Evolutionary conservation across 1,140 invertebrate genomes (phyloP).

Genomic region (Antheraea pernyi): DNA sequence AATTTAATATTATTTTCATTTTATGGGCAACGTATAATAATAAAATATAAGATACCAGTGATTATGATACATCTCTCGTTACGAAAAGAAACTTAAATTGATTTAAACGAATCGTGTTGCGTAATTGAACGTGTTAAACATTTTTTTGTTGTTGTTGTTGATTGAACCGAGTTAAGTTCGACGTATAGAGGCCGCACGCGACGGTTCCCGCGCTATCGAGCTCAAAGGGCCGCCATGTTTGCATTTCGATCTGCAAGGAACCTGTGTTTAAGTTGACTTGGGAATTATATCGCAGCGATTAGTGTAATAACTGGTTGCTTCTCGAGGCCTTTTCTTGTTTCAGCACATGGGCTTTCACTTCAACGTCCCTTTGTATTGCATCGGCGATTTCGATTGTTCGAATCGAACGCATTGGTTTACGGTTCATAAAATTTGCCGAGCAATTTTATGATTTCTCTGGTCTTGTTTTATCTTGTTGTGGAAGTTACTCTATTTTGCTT

Average conservation of each 20-base stretch:
- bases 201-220: slow-evolving; percentile 41
- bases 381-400: slow-evolving; percentile 55
- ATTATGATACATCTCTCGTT: slow-evolving; percentile 13
- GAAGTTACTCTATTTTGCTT: too few relatives aligned
- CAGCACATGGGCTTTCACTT: slow-evolving; percentile 54
- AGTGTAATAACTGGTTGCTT: slow-evolving; percentile 77
- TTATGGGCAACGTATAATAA: slow-evolving; percentile 5
- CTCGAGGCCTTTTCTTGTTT: slow-evolving; percentile 65
- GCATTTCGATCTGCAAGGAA: slow-evolving; percentile 74
- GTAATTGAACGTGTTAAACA: slow-evolving; percentile 1
- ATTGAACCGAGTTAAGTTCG: slow-evolving; percentile 19
- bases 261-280: slow-evolving; percentile 77
- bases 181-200: slow-evolving; percentile 30
- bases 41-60: slow-evolving; percentile 10
- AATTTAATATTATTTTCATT: slow-evolving; percentile 9
- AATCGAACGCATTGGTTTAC: slow-evolving; percentile 53
- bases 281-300: slow-evolving; percentile 78
- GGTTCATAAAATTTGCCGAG: slow-evolving; percentile 46
- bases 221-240: slow-evolving; percentile 77
- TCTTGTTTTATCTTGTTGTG: slow-evolving; percentile 34
- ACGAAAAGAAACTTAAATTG: slow-evolving; percentile 8
- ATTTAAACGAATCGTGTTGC: slow-evolving; percentile 11
- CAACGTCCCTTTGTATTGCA: slow-evolving; percentile 50
- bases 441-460: slow-evolving; percentile 45
- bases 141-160: neutral